Conservation (phyloP, 1,140 invertebrate species). For the Achroia grisella region DNA sequence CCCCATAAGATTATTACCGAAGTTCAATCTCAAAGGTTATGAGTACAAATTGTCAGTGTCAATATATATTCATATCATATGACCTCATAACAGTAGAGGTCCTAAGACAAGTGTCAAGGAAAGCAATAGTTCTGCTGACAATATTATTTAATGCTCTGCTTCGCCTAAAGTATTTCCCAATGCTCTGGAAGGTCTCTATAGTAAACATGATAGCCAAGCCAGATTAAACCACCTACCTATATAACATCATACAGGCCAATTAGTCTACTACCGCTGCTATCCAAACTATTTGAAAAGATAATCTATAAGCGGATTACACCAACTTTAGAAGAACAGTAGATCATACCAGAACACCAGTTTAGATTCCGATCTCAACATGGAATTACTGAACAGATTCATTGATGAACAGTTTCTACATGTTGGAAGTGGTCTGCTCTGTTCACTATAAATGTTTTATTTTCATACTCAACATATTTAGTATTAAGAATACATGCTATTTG, state of each 20-base stretch:
- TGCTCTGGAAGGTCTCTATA: neutral
- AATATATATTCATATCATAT: no score
- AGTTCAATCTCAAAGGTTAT: no score
- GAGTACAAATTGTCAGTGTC: no score
- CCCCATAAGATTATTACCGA: no score
- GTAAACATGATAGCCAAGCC: no score
- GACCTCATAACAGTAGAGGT: no score
- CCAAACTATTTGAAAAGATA: conserved; percentile 36
- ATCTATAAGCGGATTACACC: conserved; percentile 23
- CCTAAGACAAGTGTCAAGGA: neutral
- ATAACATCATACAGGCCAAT: conserved; percentile 9
- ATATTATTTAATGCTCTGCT: neutral
- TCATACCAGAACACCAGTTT: conserved; percentile 39
- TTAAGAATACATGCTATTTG: no score
- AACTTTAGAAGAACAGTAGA: conserved; percentile 4
- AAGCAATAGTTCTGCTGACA: neutral
- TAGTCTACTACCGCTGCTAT: conserved; percentile 15
- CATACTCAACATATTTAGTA: no score
- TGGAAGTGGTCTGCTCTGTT: no score
- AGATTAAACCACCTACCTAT: no score
- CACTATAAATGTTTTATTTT: no score
- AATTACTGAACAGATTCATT: conserved; percentile 24
- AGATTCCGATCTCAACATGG: conserved; percentile 29
- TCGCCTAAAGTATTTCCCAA: neutral
- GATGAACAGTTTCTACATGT: no score